Evolutionary conservation across 2,888 invertebrate genomes (phyloP).

Genomic region (Tenthredo mesomela): DNA sequence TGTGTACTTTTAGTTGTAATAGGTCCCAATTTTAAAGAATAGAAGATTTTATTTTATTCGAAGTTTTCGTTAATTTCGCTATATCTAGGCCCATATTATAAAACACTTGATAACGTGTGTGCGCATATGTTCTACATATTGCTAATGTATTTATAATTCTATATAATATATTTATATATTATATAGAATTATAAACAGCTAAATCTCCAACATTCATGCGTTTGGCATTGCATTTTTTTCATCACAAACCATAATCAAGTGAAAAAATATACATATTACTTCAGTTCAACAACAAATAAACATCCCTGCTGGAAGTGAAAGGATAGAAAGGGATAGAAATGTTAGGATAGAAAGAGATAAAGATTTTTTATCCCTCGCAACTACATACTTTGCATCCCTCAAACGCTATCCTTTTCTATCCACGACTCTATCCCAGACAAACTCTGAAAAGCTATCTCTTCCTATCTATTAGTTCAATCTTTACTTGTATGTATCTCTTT

Average conservation of each 20-base stretch:
- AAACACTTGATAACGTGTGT: conserved; percentile 6
- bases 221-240: conserved; percentile 19
- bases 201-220: conserved; percentile 11
- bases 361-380: too few species aligned
- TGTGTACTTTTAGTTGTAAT: conserved; percentile 24
- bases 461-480: too few species aligned
- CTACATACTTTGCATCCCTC: too few species aligned
- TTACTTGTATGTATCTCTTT: too few species aligned
- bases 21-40: conserved; percentile 26
- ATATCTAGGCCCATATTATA: conserved; percentile 7
- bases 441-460: too few species aligned
- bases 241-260: conserved; percentile 4
- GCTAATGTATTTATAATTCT: conserved; percentile 7
- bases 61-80: conserved; percentile 28
- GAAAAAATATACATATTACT: conserved; percentile 23
- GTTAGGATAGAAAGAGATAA: too few species aligned
- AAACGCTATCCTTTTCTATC: too few species aligned
- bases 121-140: conserved; percentile 30
- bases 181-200: neutral
- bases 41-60: conserved; percentile 18
- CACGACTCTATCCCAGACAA: too few species aligned
- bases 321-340: too few species aligned
- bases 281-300: conserved; percentile 10
- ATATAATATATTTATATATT: neutral
- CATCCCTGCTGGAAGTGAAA: too few species aligned